These are phyloP conservation scores for Microctonus brassicae DNA, from an alignment of 2,888 invertebrate species.

Conservation along the genomic window DNA sequence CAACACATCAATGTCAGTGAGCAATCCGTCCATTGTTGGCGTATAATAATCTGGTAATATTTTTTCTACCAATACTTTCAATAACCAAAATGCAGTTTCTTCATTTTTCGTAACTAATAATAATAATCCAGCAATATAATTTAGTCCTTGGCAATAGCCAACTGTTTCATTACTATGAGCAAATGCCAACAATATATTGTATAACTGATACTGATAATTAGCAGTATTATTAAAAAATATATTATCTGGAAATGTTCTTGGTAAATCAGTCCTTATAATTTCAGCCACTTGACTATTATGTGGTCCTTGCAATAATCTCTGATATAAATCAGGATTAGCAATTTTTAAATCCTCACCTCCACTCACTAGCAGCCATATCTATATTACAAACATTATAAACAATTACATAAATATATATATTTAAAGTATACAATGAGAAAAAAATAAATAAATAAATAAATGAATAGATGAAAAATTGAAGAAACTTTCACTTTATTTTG, in stretches of 20 bases:
- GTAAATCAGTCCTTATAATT: conserved; percentile 89
- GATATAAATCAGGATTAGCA: conserved; percentile 77
- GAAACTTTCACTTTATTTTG: too few species aligned
- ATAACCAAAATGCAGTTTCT: conserved; percentile 92
- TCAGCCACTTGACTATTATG: conserved; percentile 82
- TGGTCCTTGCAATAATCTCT: conserved; percentile 77
- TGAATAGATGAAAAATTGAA: too few species aligned
- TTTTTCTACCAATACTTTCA: conserved; percentile 88
- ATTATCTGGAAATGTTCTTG: conserved; percentile 95
- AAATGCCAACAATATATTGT: conserved; percentile 88
- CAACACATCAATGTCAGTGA: conserved; percentile 90
- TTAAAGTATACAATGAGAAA: conserved; percentile 60
- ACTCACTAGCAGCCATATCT: conserved; percentile 89
- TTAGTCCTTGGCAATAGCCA: conserved; percentile 94
- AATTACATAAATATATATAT: conserved; percentile 17
- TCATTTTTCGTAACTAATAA: conserved; percentile 90
- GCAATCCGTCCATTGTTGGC: conserved; percentile 88
- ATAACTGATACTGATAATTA: conserved; percentile 82
- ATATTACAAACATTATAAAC: too few species aligned
- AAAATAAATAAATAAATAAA: conserved; percentile 73
- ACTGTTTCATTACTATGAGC: conserved; percentile 89
- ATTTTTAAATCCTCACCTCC: conserved; percentile 81
- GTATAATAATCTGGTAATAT: conserved; percentile 91
- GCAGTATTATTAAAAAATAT: conserved; percentile 87
- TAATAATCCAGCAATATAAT: conserved; percentile 91